Conservation (phyloP, 1,140 invertebrate genomes). For the Drosophila trapezifrons region DNA sequence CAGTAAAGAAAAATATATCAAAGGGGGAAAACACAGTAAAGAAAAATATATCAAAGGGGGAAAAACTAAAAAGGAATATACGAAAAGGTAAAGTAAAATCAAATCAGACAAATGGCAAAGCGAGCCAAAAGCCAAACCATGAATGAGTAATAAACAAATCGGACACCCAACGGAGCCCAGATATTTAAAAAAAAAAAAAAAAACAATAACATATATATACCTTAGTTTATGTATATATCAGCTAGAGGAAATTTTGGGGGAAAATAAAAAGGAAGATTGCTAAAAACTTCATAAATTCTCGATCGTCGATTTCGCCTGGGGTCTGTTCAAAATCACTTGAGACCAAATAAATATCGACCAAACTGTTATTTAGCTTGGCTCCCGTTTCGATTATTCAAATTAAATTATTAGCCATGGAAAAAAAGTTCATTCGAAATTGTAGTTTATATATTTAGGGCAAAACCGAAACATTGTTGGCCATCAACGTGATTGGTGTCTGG, state of each 20-base stretch:
- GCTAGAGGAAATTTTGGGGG: not conserved
- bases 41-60: conserved; percentile 7
- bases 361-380: conserved; percentile 21
- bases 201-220: not conserved
- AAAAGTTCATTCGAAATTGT: conserved; percentile 21
- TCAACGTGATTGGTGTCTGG: not conserved
- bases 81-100: conserved; percentile 28
- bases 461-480: conserved; percentile 19
- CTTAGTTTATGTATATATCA: not conserved
- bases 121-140: conserved; percentile 17
- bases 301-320: conserved; percentile 5
- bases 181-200: not conserved
- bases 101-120: conserved; percentile 25
- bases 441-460: conserved; percentile 22
- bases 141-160: conserved; percentile 50
- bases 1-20: conserved; percentile 14
- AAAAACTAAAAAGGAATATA: conserved; percentile 6
- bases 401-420: conserved; percentile 24
- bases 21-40: conserved; percentile 10
- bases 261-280: conserved; percentile 3
- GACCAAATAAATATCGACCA: conserved; percentile 69
- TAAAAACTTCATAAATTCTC: conserved; percentile 45
- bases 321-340: conserved; percentile 72
- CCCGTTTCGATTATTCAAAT: conserved; percentile 30
- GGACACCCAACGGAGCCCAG: conserved; percentile 24